Percentiles rank a stretch among this genome's conserved stretches.
Conservation (phyloP, 2,113 vertebrate genomes). For the Lophochroa leadbeateri region DNA sequence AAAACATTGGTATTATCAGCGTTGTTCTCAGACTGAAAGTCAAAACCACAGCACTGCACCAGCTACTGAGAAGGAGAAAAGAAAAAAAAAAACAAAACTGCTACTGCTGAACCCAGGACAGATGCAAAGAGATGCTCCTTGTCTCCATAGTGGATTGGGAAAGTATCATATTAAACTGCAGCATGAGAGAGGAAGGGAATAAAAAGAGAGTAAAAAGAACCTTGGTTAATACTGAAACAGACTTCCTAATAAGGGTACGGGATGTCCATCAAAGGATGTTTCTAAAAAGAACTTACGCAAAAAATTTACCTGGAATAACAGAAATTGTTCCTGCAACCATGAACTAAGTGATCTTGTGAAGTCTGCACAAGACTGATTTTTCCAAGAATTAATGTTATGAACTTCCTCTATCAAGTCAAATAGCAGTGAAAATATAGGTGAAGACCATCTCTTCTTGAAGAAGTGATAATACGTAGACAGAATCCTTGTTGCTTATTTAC, state of each 20-base stretch:
- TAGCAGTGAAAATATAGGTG: neutral
- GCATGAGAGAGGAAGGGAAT: neutral
- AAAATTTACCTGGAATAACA: neutral
- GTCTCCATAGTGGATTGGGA: neutral
- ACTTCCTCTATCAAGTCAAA: neutral
- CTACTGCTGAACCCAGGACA: too few species aligned
- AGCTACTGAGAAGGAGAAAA: too few species aligned
- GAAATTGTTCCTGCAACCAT: neutral
- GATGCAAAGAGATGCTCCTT: neutral
- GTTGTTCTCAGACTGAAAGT: too few species aligned
- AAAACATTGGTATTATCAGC: too few species aligned
- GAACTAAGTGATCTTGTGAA: neutral
- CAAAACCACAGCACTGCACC: too few species aligned
- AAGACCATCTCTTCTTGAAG: neutral
- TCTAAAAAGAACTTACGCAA: neutral
- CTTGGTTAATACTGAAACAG: neutral
- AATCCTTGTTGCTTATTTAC: too few species aligned
- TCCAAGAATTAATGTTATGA: neutral
- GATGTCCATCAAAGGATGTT: neutral
- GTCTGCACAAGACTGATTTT: neutral
- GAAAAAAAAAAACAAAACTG: too few species aligned
- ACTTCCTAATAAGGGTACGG: neutral
- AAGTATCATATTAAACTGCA: neutral
- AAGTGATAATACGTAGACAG: neutral
- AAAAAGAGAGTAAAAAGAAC: neutral